Percentiles rank a stretch among this genome's conserved stretches.
Conservation (phyloP, 2,888 invertebrate genomes). For the Cepaea hortensis region DNA sequence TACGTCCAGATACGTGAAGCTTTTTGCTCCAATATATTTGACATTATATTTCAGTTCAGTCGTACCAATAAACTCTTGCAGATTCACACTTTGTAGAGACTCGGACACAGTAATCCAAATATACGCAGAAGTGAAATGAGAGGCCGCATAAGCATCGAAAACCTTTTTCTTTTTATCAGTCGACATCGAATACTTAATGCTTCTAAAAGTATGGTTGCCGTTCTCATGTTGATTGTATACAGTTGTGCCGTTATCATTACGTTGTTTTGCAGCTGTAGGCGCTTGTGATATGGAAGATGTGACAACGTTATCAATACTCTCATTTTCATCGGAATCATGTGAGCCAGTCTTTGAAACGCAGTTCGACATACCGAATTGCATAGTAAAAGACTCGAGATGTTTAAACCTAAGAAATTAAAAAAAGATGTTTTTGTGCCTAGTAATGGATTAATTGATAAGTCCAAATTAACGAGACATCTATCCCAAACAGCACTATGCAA, state of each 20-base stretch:
- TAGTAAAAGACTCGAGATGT: not conserved
- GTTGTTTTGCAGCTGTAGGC: not conserved
- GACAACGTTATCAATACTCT: too few relatives aligned
- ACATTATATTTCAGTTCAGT: not conserved
- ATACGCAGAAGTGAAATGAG: not conserved
- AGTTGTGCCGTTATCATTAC: not conserved
- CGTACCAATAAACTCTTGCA: not conserved
- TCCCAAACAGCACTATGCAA: too few relatives aligned
- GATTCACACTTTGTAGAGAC: not conserved
- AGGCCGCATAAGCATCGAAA: not conserved
- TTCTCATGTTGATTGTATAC: not conserved
- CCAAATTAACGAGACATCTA: not conserved
- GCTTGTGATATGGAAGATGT: not conserved
- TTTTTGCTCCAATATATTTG: not conserved
- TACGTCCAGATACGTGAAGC: not conserved
- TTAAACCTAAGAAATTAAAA: not conserved
- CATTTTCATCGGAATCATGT: too few relatives aligned
- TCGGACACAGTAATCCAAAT: not conserved
- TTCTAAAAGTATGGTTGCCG: not conserved
- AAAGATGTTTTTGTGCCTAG: not conserved
- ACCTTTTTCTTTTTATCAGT: not conserved
- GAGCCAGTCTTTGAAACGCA: not conserved
- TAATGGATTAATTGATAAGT: conserved; percentile 15
- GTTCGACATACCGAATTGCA: not conserved
- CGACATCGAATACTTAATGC: not conserved